A percentile compares a stretch with the other conserved stretches of the same genome.
phyloP scores from a whole-genome alignment of 2,113 vertebrate genomes.

The Oryzias javanicus region DNA sequence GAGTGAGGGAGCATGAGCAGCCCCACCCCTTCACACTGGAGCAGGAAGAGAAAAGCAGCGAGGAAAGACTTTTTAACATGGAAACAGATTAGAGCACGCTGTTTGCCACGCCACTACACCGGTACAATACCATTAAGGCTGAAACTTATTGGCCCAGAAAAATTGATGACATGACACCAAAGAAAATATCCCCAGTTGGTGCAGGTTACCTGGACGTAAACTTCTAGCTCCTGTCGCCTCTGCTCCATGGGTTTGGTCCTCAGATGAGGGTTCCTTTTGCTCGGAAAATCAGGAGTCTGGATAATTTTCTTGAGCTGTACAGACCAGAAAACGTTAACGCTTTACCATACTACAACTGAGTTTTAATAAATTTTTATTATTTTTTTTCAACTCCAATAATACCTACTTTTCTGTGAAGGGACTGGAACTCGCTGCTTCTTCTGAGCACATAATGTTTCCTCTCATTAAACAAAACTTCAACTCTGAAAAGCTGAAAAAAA shows the following conservation, averaged over 20 bases:
- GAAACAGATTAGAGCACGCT: too few species aligned
- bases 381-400: neutral
- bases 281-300: constrained; percentile 87
- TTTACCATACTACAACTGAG: too few species aligned
- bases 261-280: constrained; percentile 84
- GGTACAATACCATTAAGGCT: too few species aligned
- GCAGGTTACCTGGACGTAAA: constrained; percentile 84
- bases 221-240: constrained; percentile 86
- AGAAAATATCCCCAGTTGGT: too few species aligned
- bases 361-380: neutral
- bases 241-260: constrained; percentile 86
- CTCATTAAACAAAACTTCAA: constrained; percentile 88
- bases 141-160: too few species aligned
- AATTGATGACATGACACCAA: too few species aligned
- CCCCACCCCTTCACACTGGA: too few species aligned
- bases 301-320: constrained; percentile 86
- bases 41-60: too few species aligned
- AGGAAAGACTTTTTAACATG: too few species aligned
- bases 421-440: constrained; percentile 89
- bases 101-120: too few species aligned
- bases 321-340: neutral
- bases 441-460: constrained; percentile 86
- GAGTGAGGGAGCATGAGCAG: too few species aligned
- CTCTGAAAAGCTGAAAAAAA: constrained; percentile 82
- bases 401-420: constrained; percentile 87